Evolutionary conservation across 2,797 vertebrate genomes (phyloP), one percentile per base, ranked within the genome.

Genomic region (Mionectes olivaceus): DNA sequence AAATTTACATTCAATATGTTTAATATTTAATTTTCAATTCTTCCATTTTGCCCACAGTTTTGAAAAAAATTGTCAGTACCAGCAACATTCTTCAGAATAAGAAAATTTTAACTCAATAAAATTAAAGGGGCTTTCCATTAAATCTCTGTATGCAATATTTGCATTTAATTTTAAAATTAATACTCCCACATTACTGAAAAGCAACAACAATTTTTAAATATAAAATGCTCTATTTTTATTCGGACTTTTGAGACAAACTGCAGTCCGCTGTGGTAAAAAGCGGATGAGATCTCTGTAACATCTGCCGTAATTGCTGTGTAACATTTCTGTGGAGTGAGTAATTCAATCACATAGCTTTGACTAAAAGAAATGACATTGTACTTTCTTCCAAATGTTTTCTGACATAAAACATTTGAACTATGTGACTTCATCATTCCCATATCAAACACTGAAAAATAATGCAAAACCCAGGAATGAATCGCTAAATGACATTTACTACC

Each of bases 301-400:
- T 44, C 47, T 77, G n/a, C 28, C 64, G 13, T 41, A 74, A 56
- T 4, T 0, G 0, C 35, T 61, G 17, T 22, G 22, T 8, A 59
- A 57, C 1, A 1, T n/a, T 41, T 53, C 60, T 74, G 35, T 13
- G 27, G 8, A 60, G 27, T 9, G 32, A 92, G 47, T 35, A 76
- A 75, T 10, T 33, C 37, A 73, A 50, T 27, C 55, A 25, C 15
- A 67, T 10, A 43, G 17, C 10, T 76, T 33, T 10, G 3, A 16
- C 44, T 68, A 49, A 63, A 90, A 56, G 8, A 13, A 70, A 14
- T 23, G 43, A 55, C 8, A 70, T 22, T 6, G 5, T 2, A 4
- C 23, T 68, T 65, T 35, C 39, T 88, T 64, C 25, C 27, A 79
- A 53, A 28, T 22, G 17, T 1, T 33, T 74, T 71, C 12, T 75